Percentiles rank a stretch among this genome's conserved stretches.
These are phyloP conservation scores for Aphelocoma coerulescens DNA, from an alignment of 2,113 vertebrate species.

Conservation along the genomic window DNA sequence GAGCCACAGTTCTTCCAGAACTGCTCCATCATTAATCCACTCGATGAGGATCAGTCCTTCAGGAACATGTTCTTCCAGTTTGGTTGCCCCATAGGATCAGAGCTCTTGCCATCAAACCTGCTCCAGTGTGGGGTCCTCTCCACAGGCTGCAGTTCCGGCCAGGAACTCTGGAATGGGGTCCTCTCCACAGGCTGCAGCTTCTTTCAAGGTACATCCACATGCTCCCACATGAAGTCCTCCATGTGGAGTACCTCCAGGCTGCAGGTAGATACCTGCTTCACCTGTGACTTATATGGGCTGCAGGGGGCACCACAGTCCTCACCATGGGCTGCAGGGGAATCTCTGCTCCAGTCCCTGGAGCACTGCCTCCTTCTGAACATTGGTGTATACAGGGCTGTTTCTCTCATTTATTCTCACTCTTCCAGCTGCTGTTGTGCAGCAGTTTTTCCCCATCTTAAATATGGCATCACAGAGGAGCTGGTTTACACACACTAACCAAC, in stretches of 20 bases:
- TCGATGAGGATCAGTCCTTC: not conserved
- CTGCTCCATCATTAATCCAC: not conserved
- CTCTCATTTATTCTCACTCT: not conserved
- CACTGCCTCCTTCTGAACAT: not conserved
- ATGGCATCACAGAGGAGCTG: not conserved
- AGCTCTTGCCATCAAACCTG: not conserved
- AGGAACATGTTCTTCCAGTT: not conserved
- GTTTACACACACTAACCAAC: not conserved
- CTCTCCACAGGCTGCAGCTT: not conserved
- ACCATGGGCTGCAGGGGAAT: not conserved
- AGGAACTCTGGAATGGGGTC: not conserved
- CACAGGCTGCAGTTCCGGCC: not conserved
- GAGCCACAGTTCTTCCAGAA: not conserved
- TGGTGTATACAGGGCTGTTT: not conserved
- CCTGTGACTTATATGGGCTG: not conserved
- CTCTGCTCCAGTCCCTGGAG: not conserved
- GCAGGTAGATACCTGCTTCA: not conserved
- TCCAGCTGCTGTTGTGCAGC: not conserved
- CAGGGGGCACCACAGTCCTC: not conserved
- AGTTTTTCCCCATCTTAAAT: not conserved
- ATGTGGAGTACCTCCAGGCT: not conserved
- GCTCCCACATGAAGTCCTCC: accelerated
- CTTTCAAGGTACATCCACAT: not conserved
- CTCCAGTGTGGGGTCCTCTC: accelerated
- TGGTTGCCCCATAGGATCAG: too few species aligned